Evolutionary conservation across 2,113 vertebrate species (phyloP).

Genomic region (Telmatochromis brachygnathus): DNA sequence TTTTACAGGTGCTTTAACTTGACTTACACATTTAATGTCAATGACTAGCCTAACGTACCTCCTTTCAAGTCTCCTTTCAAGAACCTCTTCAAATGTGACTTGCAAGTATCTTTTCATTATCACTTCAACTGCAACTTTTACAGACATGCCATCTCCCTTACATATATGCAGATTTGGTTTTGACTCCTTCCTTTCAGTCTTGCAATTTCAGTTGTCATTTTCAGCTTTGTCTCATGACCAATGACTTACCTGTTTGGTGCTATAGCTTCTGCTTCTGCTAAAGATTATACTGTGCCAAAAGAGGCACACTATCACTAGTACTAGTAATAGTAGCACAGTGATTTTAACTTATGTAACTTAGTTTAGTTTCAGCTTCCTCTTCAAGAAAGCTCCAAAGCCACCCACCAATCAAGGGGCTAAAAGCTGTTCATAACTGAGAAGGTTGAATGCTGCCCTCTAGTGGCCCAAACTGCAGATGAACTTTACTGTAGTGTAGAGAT

Average conservation of each 20-base stretch:
- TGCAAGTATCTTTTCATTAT: neutral
- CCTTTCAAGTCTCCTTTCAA: neutral
- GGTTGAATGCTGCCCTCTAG: conserved; percentile 19
- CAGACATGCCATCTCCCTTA: neutral
- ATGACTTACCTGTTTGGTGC: neutral
- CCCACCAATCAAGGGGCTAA: neutral
- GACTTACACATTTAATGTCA: neutral
- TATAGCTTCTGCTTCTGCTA: neutral
- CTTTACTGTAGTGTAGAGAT: neutral
- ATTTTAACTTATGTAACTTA: neutral
- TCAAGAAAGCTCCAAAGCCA: neutral
- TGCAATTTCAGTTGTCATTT: neutral
- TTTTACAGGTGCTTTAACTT: neutral
- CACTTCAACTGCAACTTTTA: neutral
- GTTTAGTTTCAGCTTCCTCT: neutral
- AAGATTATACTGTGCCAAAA: neutral
- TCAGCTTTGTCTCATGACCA: neutral
- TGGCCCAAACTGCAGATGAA: neutral
- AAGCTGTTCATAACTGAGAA: neutral
- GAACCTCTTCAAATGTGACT: neutral
- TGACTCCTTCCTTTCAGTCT: neutral
- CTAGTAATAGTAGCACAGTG: neutral
- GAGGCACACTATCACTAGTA: neutral
- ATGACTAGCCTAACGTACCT: neutral
- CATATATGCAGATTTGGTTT: neutral